Percentiles rank a stretch among this genome's conserved stretches.
Conservation (phyloP, 64 coral and sea anemone genomes). For the Catalaphyllia jardinei region DNA sequence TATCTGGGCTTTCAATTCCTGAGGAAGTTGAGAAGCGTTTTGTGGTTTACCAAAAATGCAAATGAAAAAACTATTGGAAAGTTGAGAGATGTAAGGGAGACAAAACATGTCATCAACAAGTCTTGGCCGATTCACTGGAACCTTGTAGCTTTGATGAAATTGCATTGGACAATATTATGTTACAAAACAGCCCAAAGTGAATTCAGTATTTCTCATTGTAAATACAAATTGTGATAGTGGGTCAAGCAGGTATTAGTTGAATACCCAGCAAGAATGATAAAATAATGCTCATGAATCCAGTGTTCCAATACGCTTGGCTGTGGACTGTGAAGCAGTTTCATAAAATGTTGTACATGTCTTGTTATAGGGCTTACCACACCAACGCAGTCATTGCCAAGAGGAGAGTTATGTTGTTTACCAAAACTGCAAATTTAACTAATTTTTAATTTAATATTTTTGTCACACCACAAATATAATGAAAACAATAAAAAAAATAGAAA, state of each 20-base stretch:
- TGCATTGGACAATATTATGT: background rate
- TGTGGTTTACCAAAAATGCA: background rate
- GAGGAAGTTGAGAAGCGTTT: background rate
- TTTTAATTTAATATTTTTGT: no score
- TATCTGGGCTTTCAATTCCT: background rate
- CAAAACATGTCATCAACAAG: background rate
- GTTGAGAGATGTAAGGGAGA: background rate
- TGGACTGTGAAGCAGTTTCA: background rate
- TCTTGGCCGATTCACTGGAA: background rate
- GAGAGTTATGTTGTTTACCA: no score
- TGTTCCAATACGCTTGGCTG: background rate
- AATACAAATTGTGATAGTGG: background rate
- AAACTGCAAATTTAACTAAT: no score
- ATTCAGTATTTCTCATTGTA: no score
- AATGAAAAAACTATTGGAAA: background rate
- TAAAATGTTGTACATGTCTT: no score
- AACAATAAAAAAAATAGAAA: no score
- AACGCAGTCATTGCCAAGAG: no score
- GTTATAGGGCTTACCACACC: no score
- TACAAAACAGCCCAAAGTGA: no score
- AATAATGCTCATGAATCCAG: background rate
- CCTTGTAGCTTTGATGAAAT: background rate
- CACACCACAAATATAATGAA: no score
- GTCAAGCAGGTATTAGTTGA: background rate
- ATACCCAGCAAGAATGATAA: constrained; percentile 4